Conservation (phyloP, 2,113 vertebrate genomes). For the Lophotis ruficrista region DNA sequence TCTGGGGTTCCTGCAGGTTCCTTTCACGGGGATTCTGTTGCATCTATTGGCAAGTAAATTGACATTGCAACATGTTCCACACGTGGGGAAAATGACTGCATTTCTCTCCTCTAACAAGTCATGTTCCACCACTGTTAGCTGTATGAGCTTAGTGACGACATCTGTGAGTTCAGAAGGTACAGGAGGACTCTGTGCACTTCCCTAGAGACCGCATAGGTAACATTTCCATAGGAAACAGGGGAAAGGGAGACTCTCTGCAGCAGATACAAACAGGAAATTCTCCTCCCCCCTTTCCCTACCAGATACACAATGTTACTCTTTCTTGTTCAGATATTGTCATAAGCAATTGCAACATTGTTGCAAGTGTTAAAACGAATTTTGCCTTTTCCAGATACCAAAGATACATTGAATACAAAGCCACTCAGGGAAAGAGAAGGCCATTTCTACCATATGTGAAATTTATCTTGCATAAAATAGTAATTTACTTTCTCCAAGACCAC, state of each 20-base stretch:
- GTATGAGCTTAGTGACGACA: background rate
- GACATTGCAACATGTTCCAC: background rate
- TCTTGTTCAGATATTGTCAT: background rate
- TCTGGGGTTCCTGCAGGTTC: background rate
- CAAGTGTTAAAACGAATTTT: background rate
- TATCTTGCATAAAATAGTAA: background rate
- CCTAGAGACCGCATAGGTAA: background rate
- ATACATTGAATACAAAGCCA: background rate
- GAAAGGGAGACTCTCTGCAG: background rate
- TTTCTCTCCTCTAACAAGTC: background rate
- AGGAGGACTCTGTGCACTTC: background rate
- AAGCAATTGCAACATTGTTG: background rate
- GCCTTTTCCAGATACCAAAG: background rate
- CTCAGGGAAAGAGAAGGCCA: background rate
- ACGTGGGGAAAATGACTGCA: background rate
- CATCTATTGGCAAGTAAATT: background rate
- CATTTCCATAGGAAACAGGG: background rate
- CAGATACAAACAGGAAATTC: background rate
- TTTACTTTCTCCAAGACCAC: slow-evolving; percentile 3
- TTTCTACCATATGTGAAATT: background rate
- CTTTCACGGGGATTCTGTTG: background rate
- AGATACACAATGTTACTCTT: background rate
- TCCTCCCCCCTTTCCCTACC: background rate
- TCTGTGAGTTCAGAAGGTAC: background rate
- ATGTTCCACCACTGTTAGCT: accelerated